Base-by-base conservation (phyloP, 1,140 invertebrate genomes). In the Thaumatotibia leucotreta region DNA sequence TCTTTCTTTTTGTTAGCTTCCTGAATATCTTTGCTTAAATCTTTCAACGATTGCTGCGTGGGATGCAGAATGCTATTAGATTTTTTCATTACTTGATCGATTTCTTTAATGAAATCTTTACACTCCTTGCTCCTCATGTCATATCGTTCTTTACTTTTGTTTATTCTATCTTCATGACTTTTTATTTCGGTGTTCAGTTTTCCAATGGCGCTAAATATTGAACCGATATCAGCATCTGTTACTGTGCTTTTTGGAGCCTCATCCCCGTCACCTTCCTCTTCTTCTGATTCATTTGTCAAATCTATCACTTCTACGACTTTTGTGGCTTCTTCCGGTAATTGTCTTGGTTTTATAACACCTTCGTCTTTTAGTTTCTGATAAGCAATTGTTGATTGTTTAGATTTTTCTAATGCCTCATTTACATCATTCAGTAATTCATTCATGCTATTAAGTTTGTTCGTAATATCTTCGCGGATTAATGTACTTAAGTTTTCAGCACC, bases 361-460 rank as follows among this genome's bases (percentile, higher is more conserved):
- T 88, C 80, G 67, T 74, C 76, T 71, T 81, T 83, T 27, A 89
- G 64, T 62, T 83, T 85, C 67, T 89, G 74, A 72, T 90, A 91
- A 20, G 73, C 76, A 22, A 90, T 69, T 70, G 86, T 91, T 61
- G 85, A 91, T 66, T 88, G 82, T 64, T 80, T 83, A 27, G 91
- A 91, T 65, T 86, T 86, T 76, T 91, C 84, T 64, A 92, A 80
- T 31, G 88, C 84, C 64, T 76, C 75, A 68, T 91, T 91, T 0
- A 91, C 89, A 69, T 91, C 91, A 65, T 87, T 86, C 2, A 91
- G 69, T 31, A 91, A 72, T 68, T 88, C 88, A 75, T 91, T 89
- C 84, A 92, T 91, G 58, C 78, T 86, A 58, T 91, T 85, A 22
- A 91, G 75, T 80, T 91, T 91, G 73, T 90, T 90, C 2, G 82